phyloP scores from a whole-genome alignment of 2,113 vertebrate species.

The Oncorhynchus tshawytscha region DNA sequence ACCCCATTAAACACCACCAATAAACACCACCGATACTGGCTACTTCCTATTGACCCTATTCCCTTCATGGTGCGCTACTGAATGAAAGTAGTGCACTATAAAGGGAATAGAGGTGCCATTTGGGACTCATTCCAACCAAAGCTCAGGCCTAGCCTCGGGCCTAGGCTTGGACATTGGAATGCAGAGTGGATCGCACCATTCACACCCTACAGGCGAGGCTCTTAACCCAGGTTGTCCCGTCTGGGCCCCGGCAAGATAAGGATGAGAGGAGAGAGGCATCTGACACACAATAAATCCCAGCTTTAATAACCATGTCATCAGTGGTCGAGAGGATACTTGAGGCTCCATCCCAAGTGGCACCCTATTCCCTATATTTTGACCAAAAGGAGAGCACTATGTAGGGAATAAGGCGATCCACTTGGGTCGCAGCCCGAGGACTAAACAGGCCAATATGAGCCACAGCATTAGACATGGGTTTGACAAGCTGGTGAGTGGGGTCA shows the following conservation, averaged over 20 bases:
- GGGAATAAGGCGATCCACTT: too few species aligned
- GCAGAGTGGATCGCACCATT: conserved; percentile 29
- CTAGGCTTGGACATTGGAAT: conserved; percentile 28
- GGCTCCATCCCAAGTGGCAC: background rate
- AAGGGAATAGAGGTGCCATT: too few species aligned
- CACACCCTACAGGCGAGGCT: conserved; percentile 21
- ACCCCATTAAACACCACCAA: conserved; percentile 28
- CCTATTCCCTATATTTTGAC: too few species aligned
- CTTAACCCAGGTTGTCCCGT: conserved; percentile 48
- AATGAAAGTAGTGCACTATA: too few species aligned
- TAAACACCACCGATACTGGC: background rate
- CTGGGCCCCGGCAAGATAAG: conserved; percentile 25
- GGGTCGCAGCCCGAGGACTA: too few species aligned
- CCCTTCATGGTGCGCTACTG: too few species aligned
- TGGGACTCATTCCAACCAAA: too few species aligned
- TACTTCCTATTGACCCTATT: conserved; percentile 1
- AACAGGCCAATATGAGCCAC: too few species aligned
- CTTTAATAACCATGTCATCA: conserved; percentile 38
- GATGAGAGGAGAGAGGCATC: background rate
- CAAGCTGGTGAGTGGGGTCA: too few species aligned
- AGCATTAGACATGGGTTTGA: background rate
- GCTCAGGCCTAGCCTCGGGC: too few species aligned
- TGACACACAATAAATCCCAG: conserved; percentile 50
- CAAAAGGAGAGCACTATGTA: too few species aligned
- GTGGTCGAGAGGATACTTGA: background rate